These are phyloP conservation scores for Psittacula echo DNA, from an alignment of 2,797 vertebrate species.

Conservation along the genomic window DNA sequence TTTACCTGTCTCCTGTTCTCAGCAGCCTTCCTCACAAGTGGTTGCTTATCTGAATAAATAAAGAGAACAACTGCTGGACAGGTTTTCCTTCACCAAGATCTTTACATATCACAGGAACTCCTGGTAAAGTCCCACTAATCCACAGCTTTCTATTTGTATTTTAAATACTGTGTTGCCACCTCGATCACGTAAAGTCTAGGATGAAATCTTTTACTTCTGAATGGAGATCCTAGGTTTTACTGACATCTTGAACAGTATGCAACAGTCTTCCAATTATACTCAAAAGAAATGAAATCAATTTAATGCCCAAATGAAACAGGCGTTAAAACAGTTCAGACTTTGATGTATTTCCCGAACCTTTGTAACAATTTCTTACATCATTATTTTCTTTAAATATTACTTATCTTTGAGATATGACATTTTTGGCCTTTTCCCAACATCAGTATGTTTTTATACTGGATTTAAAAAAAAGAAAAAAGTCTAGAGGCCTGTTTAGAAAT, in stretches of 20 bases:
- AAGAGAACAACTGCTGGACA: not conserved
- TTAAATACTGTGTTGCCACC: not conserved
- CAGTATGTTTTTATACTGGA: not conserved
- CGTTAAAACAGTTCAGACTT: not conserved
- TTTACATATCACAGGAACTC: not conserved
- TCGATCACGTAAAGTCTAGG: not conserved
- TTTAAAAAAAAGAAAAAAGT: not conserved
- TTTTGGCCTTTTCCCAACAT: not conserved
- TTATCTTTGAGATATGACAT: constrained; percentile 28
- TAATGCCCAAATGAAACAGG: not conserved
- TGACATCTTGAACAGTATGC: not conserved
- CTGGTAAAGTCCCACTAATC: not conserved
- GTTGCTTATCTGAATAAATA: not conserved
- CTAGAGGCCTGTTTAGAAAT: not conserved
- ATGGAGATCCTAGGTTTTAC: not conserved
- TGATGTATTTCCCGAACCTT: not conserved
- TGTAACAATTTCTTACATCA: not conserved
- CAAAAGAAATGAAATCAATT: not conserved
- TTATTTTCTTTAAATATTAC: constrained; percentile 10
- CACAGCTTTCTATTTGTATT: not conserved
- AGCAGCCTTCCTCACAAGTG: not conserved
- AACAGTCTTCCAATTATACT: not conserved
- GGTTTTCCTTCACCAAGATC: not conserved
- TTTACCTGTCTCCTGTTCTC: not conserved
- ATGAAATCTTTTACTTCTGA: not conserved